Base-by-base conservation (phyloP, 2,113 vertebrate genomes). In the Anguilla rostrata region DNA sequence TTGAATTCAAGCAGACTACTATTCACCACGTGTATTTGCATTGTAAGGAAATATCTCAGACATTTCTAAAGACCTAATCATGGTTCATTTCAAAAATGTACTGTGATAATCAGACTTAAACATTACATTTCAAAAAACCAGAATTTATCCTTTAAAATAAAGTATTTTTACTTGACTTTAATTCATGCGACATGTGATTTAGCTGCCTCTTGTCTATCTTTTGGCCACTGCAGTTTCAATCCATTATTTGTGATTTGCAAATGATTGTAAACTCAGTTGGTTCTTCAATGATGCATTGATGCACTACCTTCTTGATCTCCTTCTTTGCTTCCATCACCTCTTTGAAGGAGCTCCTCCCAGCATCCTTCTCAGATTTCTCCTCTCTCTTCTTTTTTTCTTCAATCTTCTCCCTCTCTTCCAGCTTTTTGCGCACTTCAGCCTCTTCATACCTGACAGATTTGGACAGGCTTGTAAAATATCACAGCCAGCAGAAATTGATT, bases 371-470 rank as follows among this genome's bases (percentile, higher is more conserved):
- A 78, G 87, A 92, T 46, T 93, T 94, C 86, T 97, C 96, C 87
- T 96, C 96, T 88, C 88, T 96, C 89, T 90, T 95, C 89, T 96
- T 96, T 83, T 96, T 96, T 87, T 98, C 97, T 88, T 98, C 97
- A 86, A 93, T 94, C 86, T 94, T 95, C 83, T 99, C 98, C 85
- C 94, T 97, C 91, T 99, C 98, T 92, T 99, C 98, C 49, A 99
- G 97, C 86, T 95, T 97, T 91, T 98, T 98, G n/a, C 97, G 94
- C 87, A 99, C 98, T 93, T 99, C 98, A 41, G 96, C 96, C 94
- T 99, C 98, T 89, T 99, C 98, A 11, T 99, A 99, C 94, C 98
- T 99, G 80, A 88, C 88, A n/a, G 26, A 34, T 66, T 26, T 12
- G 29, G 11, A 75, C 5, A 75, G 71, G n/a, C 34, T 75, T 34